Evolutionary conservation across 2,113 vertebrate species (phyloP).

Genomic region (Telmatochromis sp.): DNA sequence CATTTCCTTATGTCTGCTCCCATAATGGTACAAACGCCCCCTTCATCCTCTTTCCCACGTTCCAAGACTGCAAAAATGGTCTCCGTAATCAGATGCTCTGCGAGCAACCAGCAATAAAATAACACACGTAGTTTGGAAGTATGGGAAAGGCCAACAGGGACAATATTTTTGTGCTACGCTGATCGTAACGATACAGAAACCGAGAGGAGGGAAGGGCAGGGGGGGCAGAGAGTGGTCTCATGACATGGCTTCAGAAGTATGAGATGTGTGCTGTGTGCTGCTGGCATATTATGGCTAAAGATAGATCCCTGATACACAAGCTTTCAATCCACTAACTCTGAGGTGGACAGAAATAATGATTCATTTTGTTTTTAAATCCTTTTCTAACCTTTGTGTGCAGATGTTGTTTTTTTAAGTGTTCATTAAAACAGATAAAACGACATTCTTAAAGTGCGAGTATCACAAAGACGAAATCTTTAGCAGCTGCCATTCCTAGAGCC

Average conservation of each 20-base stretch:
- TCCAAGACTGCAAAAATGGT: constrained; percentile 3
- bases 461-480: not conserved
- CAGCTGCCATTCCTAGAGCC: not conserved
- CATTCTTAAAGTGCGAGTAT: not conserved
- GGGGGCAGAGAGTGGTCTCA: constrained; percentile 30
- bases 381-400: not conserved
- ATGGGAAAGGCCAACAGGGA: constrained; percentile 62
- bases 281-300: constrained; percentile 53
- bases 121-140: constrained; percentile 53
- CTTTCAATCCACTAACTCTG: constrained; percentile 2
- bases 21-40: constrained; percentile 46
- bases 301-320: constrained; percentile 33
- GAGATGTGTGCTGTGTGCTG: constrained; percentile 45
- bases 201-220: not conserved
- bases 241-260: constrained; percentile 54
- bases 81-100: constrained; percentile 10
- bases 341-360: not conserved
- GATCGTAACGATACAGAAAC: constrained; percentile 2
- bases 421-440: not conserved
- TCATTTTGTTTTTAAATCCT: not conserved
- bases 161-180: constrained; percentile 1
- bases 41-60: constrained; percentile 67
- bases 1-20: constrained; percentile 52
- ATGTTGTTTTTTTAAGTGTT: not conserved
- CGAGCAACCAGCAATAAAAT: constrained; percentile 34